Base-by-base conservation (phyloP, 2,888 invertebrate species). In the Nephrocerus scutellatus region DNA sequence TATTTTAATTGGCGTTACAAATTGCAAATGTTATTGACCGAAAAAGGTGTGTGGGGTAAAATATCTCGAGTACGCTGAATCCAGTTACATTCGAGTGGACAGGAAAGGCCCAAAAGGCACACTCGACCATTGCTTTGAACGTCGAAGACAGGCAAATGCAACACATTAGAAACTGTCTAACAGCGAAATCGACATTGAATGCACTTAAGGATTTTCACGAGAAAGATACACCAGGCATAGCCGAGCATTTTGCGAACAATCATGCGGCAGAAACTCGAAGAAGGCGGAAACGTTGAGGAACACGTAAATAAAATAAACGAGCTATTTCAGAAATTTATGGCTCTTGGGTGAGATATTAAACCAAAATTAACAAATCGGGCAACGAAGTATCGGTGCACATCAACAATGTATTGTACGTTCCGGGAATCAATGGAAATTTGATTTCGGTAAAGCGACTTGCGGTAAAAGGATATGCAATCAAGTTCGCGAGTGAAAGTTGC, bases 201-300 rank as follows among this genome's bases (percentile, higher is more conserved):
- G 29, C 36, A 3, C 29, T 44, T 16, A 44, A 41, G n/a, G 31
- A 44, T 20, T 41, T 38, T 32, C 36, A 42, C 22, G 32, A 36
- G 19, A 30, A 30, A 19, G 22, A 25, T 25, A 41, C 44, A 12
- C 39, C 44, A 8, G 37, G 35, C 6, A 46, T 40, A 38, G 22
- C 47, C 46, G 6, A 21, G 35, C 9, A 28, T 51, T n/a, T 29
- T 51, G 35, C 43, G 48, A 6, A 15, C 29, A 14, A 43, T 48
- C 24, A 44, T 44, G 22, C 5, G 32, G 6, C 26, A 43, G 35
- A 44, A 44, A 22, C 9, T 44, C 9, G 35, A 39, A 6, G 47
- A 47, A 9, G 42, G 39, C 19, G 45, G 42, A 6, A 39, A 49
- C 31, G 39, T 39, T 13, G 34, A 36, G 22, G 23, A 9, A 8